These are phyloP conservation scores for Cyprinodon diabolis DNA, from an alignment of 2,797 vertebrate genomes.

Conservation along the genomic window DNA sequence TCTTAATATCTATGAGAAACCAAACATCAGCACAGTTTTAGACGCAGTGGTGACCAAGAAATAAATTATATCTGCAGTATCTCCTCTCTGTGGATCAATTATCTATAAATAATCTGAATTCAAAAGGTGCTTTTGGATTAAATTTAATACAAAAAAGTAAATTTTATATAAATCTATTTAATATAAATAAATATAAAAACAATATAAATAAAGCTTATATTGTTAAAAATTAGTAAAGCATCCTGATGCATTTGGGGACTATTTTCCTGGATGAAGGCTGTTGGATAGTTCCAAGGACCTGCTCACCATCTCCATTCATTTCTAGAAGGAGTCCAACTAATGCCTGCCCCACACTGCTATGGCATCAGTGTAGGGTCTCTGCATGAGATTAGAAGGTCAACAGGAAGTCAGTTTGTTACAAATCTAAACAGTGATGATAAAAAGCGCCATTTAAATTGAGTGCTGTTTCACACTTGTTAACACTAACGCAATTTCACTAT, in stretches of 20 bases:
- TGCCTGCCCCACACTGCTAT: conserved; percentile 64
- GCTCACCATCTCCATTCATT: conserved; percentile 69
- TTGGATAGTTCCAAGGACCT: conserved; percentile 67
- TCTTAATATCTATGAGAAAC: conserved; percentile 41
- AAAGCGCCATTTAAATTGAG: conserved; percentile 49
- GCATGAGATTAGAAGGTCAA: conserved; percentile 74
- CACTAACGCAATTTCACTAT: conserved; percentile 58
- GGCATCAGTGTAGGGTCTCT: conserved; percentile 60
- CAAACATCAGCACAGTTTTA: conserved; percentile 48
- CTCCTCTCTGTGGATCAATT: conserved; percentile 34
- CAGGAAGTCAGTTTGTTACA: conserved; percentile 64
- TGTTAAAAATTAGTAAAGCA: conserved; percentile 74
- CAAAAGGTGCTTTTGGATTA: conserved; percentile 66
- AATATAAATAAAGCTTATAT: no score
- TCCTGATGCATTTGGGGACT: conserved; percentile 71
- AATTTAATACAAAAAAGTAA: conserved; percentile 75
- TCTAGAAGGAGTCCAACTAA: conserved; percentile 76
- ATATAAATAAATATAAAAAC: no score
- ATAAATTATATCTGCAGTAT: conserved; percentile 51
- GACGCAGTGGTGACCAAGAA: conserved; percentile 34
- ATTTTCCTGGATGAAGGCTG: conserved; percentile 69
- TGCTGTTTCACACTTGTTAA: conserved; percentile 66
- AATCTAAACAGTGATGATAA: conserved; percentile 41
- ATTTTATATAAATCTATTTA: conserved; percentile 51
- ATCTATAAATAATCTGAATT: conserved; percentile 60